Evolutionary conservation across 2,888 invertebrate species (phyloP).

Genomic region (Noctuana brunneofusca): DNA sequence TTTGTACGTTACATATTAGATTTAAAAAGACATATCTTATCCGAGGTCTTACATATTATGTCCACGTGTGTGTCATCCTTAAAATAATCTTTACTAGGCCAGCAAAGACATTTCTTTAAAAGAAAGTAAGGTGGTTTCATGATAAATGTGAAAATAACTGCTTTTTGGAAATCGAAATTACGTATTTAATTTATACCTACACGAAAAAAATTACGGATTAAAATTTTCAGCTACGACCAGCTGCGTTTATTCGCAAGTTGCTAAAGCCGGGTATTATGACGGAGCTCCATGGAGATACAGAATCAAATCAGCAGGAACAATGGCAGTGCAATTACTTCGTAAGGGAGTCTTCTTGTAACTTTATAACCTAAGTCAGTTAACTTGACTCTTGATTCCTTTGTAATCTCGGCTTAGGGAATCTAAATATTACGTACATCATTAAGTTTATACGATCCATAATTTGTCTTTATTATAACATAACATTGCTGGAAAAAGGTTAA

Average conservation of each 20-base stretch:
- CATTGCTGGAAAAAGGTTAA: no score
- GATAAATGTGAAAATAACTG: no score
- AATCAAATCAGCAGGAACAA: constrained; percentile 81
- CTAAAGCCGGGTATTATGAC: constrained; percentile 70
- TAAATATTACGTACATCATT: neutral
- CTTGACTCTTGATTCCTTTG: constrained; percentile 1
- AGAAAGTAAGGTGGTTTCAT: no score
- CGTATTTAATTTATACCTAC: no score
- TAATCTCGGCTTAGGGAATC: neutral
- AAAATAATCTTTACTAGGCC: no score
- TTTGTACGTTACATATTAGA: no score
- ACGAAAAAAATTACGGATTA: neutral
- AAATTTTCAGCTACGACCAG: constrained; percentile 21
- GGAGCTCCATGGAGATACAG: constrained; percentile 76
- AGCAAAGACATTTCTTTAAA: no score
- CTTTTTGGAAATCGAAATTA: no score
- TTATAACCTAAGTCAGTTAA: neutral
- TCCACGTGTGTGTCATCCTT: neutral
- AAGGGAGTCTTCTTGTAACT: constrained; percentile 59
- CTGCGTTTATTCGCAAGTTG: constrained; percentile 40
- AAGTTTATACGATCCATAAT: neutral
- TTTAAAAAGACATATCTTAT: no score
- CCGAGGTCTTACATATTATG: no score
- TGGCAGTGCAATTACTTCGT: constrained; percentile 71
- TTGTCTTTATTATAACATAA: no score